Base-by-base conservation (phyloP, 30 jellyfish, hydroid and myxozoan genomes). In the Turritopsis dohrnii region DNA sequence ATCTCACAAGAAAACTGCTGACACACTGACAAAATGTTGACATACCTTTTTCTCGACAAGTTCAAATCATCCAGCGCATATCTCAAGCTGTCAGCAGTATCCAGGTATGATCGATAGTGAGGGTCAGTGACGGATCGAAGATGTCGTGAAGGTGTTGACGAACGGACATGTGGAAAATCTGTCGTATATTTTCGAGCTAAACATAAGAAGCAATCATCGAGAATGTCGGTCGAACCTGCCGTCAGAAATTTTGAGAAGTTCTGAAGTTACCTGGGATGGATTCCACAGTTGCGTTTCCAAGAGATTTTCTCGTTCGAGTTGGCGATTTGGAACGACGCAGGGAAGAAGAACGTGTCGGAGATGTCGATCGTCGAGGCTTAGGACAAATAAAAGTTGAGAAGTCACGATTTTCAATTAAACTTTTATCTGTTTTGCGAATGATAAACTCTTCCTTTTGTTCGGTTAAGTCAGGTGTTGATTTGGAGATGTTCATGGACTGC, bases 321-420 rank as follows among this genome's bases (percentile, higher is more conserved):
- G 65, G 84, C 1, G 89, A 80, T 29, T 96, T 95, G 20, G 98
- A 93, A 18, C 79, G 16, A 18, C 95, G 53, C 1, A 96, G 88
- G 66, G 89, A 66, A 52, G 66, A 19, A 27, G 95, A 29, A 24
- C 96, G 93, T 21, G 98, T 52, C 18, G 98, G 98, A n/a, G 98
- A 93, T 66, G 73, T 66, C 18, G 98, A 93, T n/a, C 96, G 94
- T 29, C 98, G 96, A 20, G 98, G 95, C 98, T 93, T 93, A 52
- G 98, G 98, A 77, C 96, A 95, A 82, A 85, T 85, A 93, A 93
- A 93, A 84, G 98, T 86, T 86, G 96, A 84, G 76, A 93, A 93
- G 66, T 93, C 94, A 93, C 98, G 98, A 86, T 93, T 93, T 60
- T 86, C 80, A 26, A 93, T 75, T 0, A 76, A 71, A 71, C 73